Conservation (phyloP, 2,888 invertebrate genomes). For the Odontothrips loti region DNA sequence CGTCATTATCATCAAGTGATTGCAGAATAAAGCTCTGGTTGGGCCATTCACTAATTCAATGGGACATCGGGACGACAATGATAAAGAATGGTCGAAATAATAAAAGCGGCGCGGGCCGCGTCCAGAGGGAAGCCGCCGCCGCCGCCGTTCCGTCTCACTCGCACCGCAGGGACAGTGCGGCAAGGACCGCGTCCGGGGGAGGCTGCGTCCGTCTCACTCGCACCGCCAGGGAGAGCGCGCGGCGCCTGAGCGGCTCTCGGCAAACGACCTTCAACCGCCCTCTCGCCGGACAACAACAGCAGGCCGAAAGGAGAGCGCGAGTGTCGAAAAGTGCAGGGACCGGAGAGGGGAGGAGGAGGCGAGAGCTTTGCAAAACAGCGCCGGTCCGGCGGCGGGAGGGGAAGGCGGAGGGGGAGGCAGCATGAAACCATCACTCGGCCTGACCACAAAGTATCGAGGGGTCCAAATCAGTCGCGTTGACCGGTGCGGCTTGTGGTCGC, state of each 20-base stretch:
- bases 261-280: background rate
- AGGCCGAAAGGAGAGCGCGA: too few relatives aligned
- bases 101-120: too few relatives aligned
- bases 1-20: too few relatives aligned
- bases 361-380: background rate
- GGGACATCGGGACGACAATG: background rate
- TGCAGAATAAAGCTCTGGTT: background rate
- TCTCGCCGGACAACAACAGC: too few relatives aligned
- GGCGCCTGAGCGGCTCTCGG: background rate
- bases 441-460: too few relatives aligned
- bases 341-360: background rate
- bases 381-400: too few relatives aligned
- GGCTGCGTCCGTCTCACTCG: background rate
- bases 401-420: too few relatives aligned
- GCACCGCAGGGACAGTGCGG: background rate
- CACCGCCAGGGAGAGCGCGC: background rate
- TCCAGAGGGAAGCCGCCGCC: too few relatives aligned
- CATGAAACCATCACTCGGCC: too few relatives aligned
- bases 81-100: background rate
- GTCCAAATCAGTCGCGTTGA: too few relatives aligned
- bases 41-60: slow-evolving; percentile 19
- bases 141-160: background rate
- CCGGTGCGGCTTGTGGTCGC: too few relatives aligned
- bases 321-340: background rate
- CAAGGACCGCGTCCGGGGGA: background rate